Evolutionary conservation across 64 coral and sea anemone species (phyloP).

Genomic region (Acropora tenuis): DNA sequence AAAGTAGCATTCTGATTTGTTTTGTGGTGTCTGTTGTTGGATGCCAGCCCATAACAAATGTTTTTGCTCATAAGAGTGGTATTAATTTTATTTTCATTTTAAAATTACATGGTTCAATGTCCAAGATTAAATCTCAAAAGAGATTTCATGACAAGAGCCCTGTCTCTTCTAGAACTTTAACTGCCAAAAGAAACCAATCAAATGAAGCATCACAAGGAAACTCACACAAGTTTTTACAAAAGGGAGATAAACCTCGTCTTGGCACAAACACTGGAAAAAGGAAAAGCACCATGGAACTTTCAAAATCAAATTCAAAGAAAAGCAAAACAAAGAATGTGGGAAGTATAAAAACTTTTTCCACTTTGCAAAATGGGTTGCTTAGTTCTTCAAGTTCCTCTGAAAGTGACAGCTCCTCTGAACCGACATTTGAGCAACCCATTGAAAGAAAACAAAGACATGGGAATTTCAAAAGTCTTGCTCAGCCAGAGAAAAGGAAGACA

Average conservation of each 20-base stretch:
- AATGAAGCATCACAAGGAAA: neutral
- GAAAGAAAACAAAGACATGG: neutral
- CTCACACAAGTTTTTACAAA: neutral
- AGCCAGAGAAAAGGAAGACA: neutral
- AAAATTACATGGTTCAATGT: neutral
- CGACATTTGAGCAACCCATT: neutral
- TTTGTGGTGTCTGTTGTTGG: too few species aligned
- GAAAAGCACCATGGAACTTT: neutral
- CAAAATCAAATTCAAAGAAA: constrained; percentile 1
- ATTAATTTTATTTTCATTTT: too few species aligned
- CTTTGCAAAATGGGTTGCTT: neutral
- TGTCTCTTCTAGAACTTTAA: neutral
- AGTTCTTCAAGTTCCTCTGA: neutral
- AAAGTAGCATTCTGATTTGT: neutral
- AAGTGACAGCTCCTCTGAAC: neutral
- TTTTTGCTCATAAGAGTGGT: too few species aligned
- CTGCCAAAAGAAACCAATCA: neutral
- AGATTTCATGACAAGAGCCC: neutral
- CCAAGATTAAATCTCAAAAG: neutral
- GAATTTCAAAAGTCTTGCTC: neutral
- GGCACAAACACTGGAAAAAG: neutral
- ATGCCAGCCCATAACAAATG: too few species aligned
- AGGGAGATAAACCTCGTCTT: neutral
- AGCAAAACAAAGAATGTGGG: neutral
- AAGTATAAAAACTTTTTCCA: neutral